Evolutionary conservation across 2,113 vertebrate genomes (phyloP).

Genomic region (Polypterus senegalus): DNA sequence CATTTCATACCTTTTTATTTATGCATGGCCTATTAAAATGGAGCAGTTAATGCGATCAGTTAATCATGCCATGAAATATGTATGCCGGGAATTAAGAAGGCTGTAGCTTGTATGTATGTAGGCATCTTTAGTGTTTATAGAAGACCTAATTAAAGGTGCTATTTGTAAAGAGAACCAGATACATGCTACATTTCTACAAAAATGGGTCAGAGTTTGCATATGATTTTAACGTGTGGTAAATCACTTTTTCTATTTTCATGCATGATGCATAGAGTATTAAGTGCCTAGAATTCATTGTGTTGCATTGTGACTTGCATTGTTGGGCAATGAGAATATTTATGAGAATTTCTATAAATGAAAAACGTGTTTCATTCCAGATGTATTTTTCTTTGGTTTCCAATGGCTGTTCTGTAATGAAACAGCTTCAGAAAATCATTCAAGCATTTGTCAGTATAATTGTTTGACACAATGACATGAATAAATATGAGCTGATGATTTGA

Average conservation of each 20-base stretch:
- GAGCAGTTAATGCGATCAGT: too few species aligned
- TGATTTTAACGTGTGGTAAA: too few species aligned
- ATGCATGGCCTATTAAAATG: too few species aligned
- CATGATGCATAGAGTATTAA: constrained; percentile 33
- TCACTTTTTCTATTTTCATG: constrained; percentile 29
- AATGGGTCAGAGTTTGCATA: too few species aligned
- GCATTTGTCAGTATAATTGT: constrained; percentile 61
- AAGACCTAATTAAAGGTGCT: too few species aligned
- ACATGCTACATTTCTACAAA: too few species aligned
- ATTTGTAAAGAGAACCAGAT: too few species aligned
- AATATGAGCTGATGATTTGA: constrained; percentile 45
- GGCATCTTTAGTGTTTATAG: too few species aligned
- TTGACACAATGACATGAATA: constrained; percentile 58
- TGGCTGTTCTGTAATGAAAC: constrained; percentile 49
- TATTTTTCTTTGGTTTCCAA: constrained; percentile 35
- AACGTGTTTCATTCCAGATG: constrained; percentile 38
- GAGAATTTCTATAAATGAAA: constrained; percentile 35
- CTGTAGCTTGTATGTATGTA: too few species aligned
- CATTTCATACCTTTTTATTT: too few species aligned
- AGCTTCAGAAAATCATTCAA: constrained; percentile 49
- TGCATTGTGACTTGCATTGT: background rate
- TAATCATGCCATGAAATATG: too few species aligned
- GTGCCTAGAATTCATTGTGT: background rate
- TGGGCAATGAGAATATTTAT: constrained; percentile 58
- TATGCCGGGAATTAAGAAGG: too few species aligned